Conservation (phyloP, 2,888 invertebrate species). For the Ophion slaviceki region DNA sequence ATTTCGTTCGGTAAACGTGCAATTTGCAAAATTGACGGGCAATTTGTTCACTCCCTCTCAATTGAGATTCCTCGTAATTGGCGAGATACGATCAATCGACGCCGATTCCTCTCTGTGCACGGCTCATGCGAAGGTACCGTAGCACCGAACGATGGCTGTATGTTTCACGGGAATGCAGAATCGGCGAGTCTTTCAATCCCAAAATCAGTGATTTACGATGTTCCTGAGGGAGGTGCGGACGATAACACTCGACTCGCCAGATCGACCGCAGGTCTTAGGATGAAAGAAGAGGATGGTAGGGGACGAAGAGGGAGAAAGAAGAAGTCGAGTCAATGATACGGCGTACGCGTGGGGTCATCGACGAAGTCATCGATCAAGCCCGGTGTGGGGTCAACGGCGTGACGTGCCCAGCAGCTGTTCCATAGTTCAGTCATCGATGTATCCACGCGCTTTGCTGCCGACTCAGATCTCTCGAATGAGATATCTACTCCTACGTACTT, state of each 20-base stretch:
- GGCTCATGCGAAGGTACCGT: not conserved
- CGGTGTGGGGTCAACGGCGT: constrained; percentile 74
- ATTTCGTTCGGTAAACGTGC: constrained; percentile 79
- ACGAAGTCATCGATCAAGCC: constrained; percentile 81
- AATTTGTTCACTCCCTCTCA: constrained; percentile 76
- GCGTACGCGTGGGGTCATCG: constrained; percentile 74
- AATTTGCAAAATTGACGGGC: constrained; percentile 80
- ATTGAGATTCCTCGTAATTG: constrained; percentile 72
- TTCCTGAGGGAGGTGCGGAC: not conserved
- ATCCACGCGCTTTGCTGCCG: constrained; percentile 72
- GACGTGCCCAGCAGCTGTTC: constrained; percentile 78
- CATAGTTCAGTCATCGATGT: constrained; percentile 80
- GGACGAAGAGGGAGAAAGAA: constrained; percentile 1
- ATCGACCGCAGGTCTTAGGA: constrained; percentile 28
- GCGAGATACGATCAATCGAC: constrained; percentile 76
- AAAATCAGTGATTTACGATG: constrained; percentile 41
- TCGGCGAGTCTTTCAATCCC: constrained; percentile 12
- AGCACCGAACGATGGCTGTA: constrained; percentile 7
- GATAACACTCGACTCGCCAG: not conserved
- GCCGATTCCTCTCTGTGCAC: constrained; percentile 40
- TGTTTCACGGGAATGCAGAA: constrained; percentile 39
- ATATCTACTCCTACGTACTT: constrained; percentile 64
- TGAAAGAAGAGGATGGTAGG: constrained; percentile 52
- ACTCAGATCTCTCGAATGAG: constrained; percentile 76
- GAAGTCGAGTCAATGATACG: constrained; percentile 66